Percentiles rank a stretch among this genome's conserved stretches.
These are phyloP conservation scores for Micoletzkya japonica DNA, from an alignment of 2,888 invertebrate genomes.

Conservation along the genomic window DNA sequence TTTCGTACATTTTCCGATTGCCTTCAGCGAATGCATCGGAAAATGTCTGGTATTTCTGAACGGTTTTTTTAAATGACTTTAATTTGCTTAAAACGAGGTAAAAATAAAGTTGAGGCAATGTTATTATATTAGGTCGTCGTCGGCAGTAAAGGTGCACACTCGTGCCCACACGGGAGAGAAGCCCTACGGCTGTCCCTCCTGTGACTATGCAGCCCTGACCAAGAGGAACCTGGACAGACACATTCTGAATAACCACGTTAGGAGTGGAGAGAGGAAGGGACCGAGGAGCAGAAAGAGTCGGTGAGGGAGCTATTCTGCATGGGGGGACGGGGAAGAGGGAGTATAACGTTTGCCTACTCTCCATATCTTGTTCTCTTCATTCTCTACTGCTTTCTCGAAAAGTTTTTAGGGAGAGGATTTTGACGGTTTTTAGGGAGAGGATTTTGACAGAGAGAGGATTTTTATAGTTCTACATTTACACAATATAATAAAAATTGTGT, in stretches of 20 bases:
- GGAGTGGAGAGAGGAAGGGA: constrained; percentile 34
- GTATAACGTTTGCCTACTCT: no score
- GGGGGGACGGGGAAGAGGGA: no score
- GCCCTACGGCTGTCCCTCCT: constrained; percentile 56
- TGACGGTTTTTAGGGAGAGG: no score
- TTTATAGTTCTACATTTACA: background rate
- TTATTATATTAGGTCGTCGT: constrained; percentile 46
- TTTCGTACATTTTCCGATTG: background rate
- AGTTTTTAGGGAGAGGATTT: no score
- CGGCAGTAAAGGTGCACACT: constrained; percentile 56
- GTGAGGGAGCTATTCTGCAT: no score
- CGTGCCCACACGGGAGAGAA: constrained; percentile 61
- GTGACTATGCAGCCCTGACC: constrained; percentile 56
- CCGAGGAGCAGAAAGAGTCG: constrained; percentile 40
- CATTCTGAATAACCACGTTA: no score
- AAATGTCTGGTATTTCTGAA: background rate
- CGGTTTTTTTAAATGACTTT: background rate
- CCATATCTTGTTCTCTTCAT: no score
- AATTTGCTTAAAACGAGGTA: background rate
- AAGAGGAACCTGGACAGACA: constrained; percentile 58
- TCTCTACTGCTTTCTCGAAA: no score
- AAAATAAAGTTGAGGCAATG: background rate
- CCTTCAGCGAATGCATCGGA: background rate
- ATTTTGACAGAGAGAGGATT: background rate
- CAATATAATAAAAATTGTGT: background rate